These are phyloP conservation scores for Haliclona indistincta DNA, from an alignment of 37 sponge, comb jelly and placozoan species.

Conservation along the genomic window DNA sequence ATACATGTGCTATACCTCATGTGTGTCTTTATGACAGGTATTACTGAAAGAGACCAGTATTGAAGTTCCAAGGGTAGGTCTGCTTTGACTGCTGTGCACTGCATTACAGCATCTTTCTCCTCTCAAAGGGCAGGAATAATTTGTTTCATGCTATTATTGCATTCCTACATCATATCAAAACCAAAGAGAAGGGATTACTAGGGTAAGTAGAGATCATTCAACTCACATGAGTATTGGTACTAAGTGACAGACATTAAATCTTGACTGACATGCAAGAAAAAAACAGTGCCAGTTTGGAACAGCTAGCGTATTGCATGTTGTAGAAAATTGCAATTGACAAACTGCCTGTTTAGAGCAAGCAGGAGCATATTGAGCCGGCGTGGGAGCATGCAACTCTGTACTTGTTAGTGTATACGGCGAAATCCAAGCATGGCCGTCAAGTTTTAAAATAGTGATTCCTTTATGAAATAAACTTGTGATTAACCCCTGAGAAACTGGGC, in stretches of 20 bases:
- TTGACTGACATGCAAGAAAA: no score
- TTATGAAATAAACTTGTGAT: no score
- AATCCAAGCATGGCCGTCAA: no score
- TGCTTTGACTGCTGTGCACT: not conserved
- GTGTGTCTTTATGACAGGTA: constrained; percentile 20
- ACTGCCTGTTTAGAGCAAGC: no score
- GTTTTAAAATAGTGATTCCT: no score
- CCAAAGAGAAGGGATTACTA: constrained; percentile 73
- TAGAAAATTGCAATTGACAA: no score
- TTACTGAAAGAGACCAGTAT: constrained; percentile 37
- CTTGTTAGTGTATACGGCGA: no score
- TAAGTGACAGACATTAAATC: not conserved
- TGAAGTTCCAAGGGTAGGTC: constrained; percentile 62
- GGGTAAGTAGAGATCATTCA: constrained; percentile 51
- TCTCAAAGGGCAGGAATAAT: constrained; percentile 81
- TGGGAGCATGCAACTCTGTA: no score
- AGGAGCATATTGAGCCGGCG: no score
- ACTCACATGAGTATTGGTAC: not conserved
- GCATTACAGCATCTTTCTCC: not conserved
- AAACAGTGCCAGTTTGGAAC: no score
- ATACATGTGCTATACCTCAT: not conserved
- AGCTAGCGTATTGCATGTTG: no score
- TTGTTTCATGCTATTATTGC: constrained; percentile 80
- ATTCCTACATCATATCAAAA: constrained; percentile 74
- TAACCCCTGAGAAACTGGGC: no score